Percentiles rank a stretch among this genome's conserved stretches.
Evolutionary conservation across 2,888 invertebrate genomes (phyloP).

Genomic region (Lacanobia oleracea): DNA sequence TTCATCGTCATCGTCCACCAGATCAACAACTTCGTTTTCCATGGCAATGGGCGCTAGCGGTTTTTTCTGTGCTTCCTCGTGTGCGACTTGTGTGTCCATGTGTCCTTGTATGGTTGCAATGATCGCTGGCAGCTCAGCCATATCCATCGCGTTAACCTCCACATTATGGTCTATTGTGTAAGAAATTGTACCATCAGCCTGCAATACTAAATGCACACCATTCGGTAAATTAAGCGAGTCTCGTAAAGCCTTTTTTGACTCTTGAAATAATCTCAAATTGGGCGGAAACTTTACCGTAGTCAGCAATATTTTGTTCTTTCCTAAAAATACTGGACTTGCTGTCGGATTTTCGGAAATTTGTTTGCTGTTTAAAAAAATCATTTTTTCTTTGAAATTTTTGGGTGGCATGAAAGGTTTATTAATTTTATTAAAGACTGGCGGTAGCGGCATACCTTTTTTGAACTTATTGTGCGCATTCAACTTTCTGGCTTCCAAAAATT

Average conservation of each 20-base stretch:
- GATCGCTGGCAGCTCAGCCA: slow-evolving; percentile 68
- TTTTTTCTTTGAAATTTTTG: slow-evolving; percentile 41
- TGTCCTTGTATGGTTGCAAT: slow-evolving; percentile 71
- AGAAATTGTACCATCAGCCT: slow-evolving; percentile 70
- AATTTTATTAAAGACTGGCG: not conserved
- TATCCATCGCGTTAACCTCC: slow-evolving; percentile 60
- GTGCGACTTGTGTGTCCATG: slow-evolving; percentile 48
- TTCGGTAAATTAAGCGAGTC: slow-evolving; percentile 61
- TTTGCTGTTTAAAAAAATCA: slow-evolving; percentile 68
- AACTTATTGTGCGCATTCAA: not conserved
- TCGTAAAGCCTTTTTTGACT: slow-evolving; percentile 27
- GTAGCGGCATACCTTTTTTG: not conserved
- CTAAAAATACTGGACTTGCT: slow-evolving; percentile 77
- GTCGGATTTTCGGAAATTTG: slow-evolving; percentile 58
- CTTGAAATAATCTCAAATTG: slow-evolving; percentile 43
- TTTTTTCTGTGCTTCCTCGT: not conserved
- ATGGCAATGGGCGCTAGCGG: not conserved
- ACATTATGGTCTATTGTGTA: slow-evolving; percentile 67
- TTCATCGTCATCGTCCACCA: slow-evolving; percentile 57
- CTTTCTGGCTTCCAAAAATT: slow-evolving; percentile 20
- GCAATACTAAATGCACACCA: slow-evolving; percentile 71
- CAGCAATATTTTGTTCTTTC: slow-evolving; percentile 82
- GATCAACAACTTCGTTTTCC: slow-evolving; percentile 51
- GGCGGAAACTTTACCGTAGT: slow-evolving; percentile 75
- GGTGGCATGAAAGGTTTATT: slow-evolving; percentile 20